Evolutionary conservation across 2,888 invertebrate species (phyloP).

Genomic region (Branchipolynoe longqiensis): DNA sequence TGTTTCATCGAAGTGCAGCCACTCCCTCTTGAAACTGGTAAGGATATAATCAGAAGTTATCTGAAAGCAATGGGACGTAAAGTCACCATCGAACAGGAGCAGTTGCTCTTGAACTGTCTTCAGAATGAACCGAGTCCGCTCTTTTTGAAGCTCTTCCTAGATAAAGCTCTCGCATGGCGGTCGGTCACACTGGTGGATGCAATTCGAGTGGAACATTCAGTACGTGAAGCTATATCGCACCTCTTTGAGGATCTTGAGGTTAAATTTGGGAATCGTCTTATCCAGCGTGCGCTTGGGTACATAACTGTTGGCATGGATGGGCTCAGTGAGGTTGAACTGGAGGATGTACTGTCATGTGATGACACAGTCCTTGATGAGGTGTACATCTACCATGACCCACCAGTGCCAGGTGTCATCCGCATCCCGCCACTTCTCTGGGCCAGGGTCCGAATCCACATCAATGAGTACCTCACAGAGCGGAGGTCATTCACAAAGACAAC

Average conservation of each 20-base stretch:
- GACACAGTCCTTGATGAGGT: constrained; percentile 74
- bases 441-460: constrained; percentile 74
- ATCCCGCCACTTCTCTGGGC: constrained; percentile 78
- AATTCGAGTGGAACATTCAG: constrained; percentile 69
- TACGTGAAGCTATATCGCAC: constrained; percentile 72
- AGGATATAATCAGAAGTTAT: constrained; percentile 61
- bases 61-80: constrained; percentile 39
- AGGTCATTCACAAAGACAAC: constrained; percentile 75
- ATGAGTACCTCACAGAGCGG: constrained; percentile 77
- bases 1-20: constrained; percentile 73
- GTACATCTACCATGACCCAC: constrained; percentile 79
- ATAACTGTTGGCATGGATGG: constrained; percentile 74
- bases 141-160: constrained; percentile 77
- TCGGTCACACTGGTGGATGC: constrained; percentile 68
- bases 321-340: constrained; percentile 77
- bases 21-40: constrained; percentile 72
- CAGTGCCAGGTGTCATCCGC: constrained; percentile 76
- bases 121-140: constrained; percentile 72
- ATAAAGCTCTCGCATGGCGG: constrained; percentile 74
- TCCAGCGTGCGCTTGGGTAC: constrained; percentile 71
- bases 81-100: constrained; percentile 51
- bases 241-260: constrained; percentile 75
- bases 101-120: constrained; percentile 70
- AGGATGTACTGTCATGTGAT: constrained; percentile 79
- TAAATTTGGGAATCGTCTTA: constrained; percentile 74